Conservation (phyloP, 2,888 invertebrate species). For the Macaria liturata region DNA sequence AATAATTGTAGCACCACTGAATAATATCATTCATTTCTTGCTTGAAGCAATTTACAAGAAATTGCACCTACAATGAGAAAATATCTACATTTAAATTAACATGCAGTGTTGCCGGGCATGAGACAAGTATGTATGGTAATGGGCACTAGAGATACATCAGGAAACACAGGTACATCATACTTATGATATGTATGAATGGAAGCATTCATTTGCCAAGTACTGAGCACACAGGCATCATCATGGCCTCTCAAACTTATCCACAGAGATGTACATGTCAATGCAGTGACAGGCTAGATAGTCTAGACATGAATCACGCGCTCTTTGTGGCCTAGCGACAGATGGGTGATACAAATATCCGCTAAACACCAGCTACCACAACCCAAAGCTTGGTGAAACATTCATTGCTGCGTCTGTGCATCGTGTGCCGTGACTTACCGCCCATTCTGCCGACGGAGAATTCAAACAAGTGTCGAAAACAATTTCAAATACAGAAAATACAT, state of each 20-base stretch:
- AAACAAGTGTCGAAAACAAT: conserved; percentile 55
- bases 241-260: conserved; percentile 1
- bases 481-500: conserved; percentile 38
- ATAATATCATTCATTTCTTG: conserved; percentile 58
- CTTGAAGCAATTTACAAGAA: conserved; percentile 37
- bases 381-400: conserved; percentile 36
- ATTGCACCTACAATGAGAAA: conserved; percentile 51
- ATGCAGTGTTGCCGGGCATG: background rate
- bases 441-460: conserved; percentile 56
- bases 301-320: conserved; percentile 15
- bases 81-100: conserved; percentile 17
- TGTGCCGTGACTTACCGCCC: conserved; percentile 66
- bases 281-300: conserved; percentile 1
- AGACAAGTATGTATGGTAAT: too few relatives aligned
- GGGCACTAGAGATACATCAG: too few relatives aligned
- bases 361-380: conserved; percentile 8
- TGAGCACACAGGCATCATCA: too few relatives aligned
- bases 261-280: background rate
- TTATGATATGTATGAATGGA: too few relatives aligned
- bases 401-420: conserved; percentile 36
- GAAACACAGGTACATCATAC: too few relatives aligned
- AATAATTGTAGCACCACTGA: conserved; percentile 56
- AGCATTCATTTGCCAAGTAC: too few relatives aligned
- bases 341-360: conserved; percentile 2
- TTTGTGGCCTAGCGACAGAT: conserved; percentile 7